These are phyloP conservation scores for Spilogale gracilis DNA, from an alignment of 2,113 vertebrate species.

Conservation along the genomic window DNA sequence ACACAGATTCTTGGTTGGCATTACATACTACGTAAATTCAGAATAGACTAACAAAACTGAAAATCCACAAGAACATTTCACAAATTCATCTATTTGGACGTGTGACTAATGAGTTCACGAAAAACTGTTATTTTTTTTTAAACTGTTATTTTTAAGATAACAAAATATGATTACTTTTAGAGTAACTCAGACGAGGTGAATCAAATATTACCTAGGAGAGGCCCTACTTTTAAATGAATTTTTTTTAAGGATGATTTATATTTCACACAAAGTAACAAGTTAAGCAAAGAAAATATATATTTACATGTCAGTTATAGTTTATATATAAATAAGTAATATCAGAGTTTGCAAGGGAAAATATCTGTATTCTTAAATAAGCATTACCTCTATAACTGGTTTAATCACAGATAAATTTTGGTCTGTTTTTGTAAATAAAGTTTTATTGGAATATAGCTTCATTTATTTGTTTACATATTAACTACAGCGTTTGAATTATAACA, in stretches of 20 bases:
- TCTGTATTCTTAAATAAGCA: not conserved
- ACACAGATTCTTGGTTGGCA: not conserved
- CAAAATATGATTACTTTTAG: not conserved
- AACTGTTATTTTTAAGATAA: not conserved
- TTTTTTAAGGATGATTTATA: conserved; percentile 18
- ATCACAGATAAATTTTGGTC: not conserved
- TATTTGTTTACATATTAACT: not conserved
- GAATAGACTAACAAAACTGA: not conserved
- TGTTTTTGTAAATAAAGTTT: not conserved
- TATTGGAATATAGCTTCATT: not conserved
- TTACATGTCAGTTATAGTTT: not conserved
- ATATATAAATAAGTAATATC: not conserved
- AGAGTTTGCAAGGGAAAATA: not conserved
- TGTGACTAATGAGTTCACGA: not conserved
- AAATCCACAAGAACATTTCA: not conserved
- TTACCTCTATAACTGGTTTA: not conserved
- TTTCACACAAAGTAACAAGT: not conserved
- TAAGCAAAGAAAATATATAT: not conserved
- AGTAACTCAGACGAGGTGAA: not conserved
- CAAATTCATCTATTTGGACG: not conserved
- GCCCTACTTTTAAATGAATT: conserved; percentile 15
- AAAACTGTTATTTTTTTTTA: not conserved
- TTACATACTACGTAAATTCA: conserved; percentile 27
- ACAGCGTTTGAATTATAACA: not conserved
- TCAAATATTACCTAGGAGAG: not conserved